Evolutionary conservation across 92 coral and sea anemone species (phyloP), one percentile per base, ranked within the genome.

Genomic region (Heteractis magnifica): DNA sequence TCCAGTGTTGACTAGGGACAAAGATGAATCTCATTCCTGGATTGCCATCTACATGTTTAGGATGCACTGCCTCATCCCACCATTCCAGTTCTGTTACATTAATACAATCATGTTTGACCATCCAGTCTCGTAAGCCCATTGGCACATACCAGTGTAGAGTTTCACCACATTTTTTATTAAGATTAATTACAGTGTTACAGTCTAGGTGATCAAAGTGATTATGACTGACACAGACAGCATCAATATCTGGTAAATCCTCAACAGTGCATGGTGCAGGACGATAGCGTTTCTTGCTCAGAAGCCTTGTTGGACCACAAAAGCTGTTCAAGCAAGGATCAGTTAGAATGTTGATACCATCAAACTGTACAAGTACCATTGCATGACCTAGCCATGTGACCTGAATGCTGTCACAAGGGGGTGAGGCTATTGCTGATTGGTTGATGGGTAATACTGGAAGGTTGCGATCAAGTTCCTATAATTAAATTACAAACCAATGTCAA

Each of bases 321-420:
- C 76, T 82, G 86, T 85, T 94, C 65, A 95, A 85, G 26, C 87
- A 68, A 53, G 98, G 98, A 83, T 95, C 98, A 6, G 98, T 87
- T 74, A 95, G 84, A 13, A 95, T 95, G 86, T 89, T 90, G 71
- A 90, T 83, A 18, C 92, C 90, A 41, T 95, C 97, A 87, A 95
- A 78, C 84, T 95, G 98, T 7, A 93, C 92, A 15, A 95, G 79
- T 21, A 94, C 92, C 34, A 92, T 84, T 16, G 98, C 98, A 89
- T 95, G 98, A 50, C 98, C 98, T 13, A 95, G 88, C 98, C 98
- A 95, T 4, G 98, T 95, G 11, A 94, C 91, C 65, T 92, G 98
- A 59, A 95, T 90, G 48, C 82, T 92, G 77, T 90, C 90, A 5
- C 80, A 70, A 8, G 98, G 91, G 12, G 98, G 98, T 53, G 77